phyloP scores from a whole-genome alignment of 2,113 vertebrate species.

The Machaerirhynchus nigripectus region DNA sequence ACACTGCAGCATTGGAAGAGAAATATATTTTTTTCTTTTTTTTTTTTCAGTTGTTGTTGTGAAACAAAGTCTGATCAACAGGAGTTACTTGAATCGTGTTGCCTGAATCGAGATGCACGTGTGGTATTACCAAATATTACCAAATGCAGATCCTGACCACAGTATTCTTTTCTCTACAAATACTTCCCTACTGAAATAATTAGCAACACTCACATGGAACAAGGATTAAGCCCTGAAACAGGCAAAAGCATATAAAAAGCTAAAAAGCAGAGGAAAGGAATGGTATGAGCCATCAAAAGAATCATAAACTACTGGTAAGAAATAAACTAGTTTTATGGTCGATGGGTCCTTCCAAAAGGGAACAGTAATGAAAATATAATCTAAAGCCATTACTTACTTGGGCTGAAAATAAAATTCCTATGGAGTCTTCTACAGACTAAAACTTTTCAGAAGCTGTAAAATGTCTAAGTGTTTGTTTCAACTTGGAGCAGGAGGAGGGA shows the following conservation, averaged over 20 bases:
- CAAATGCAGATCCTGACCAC: background rate
- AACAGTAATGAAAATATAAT: background rate
- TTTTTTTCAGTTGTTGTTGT: background rate
- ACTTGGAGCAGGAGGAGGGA: background rate
- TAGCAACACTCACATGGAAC: background rate
- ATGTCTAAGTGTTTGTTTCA: constrained; percentile 3
- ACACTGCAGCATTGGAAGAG: background rate
- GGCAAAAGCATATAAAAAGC: background rate
- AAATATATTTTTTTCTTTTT: background rate
- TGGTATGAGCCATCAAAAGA: background rate
- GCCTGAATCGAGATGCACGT: background rate
- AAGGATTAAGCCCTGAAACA: constrained; percentile 8
- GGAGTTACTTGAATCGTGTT: background rate
- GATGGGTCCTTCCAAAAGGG: background rate
- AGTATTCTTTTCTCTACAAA: background rate
- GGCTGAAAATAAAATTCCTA: constrained; percentile 26
- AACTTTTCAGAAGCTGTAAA: constrained; percentile 32
- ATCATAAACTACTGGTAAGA: constrained; percentile 16
- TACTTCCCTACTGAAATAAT: background rate
- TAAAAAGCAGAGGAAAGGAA: background rate
- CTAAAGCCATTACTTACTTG: background rate
- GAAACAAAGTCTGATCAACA: background rate
- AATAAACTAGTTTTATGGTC: background rate
- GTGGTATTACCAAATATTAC: background rate
- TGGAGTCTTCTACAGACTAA: background rate